Conservation (phyloP, 2,888 invertebrate genomes). For the Drosophila basisetae region DNA sequence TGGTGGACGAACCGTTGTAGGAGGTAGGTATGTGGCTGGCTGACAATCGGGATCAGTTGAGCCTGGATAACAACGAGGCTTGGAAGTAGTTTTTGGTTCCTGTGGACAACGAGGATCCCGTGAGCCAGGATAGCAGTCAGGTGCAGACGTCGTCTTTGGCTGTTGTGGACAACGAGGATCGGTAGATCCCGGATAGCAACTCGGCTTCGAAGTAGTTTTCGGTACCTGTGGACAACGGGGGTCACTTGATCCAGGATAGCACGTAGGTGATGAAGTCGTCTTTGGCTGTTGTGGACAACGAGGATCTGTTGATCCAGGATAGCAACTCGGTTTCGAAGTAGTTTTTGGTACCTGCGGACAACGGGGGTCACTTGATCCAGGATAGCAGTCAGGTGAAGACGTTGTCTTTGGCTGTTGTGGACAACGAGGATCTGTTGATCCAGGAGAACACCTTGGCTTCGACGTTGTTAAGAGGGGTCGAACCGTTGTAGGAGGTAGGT, state of each 20-base stretch:
- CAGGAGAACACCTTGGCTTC: conserved; percentile 31
- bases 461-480: conserved; percentile 1
- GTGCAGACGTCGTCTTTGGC: conserved; percentile 43
- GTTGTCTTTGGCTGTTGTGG: conserved; percentile 46
- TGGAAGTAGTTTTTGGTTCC: too few relatives aligned
- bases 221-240: conserved; percentile 53
- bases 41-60: too few relatives aligned
- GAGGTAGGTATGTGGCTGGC: too few relatives aligned
- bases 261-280: conserved; percentile 28
- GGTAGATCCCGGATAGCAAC: conserved; percentile 5
- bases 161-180: conserved; percentile 72
- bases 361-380: conserved; percentile 65
- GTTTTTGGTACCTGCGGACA: conserved; percentile 29
- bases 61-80: too few relatives aligned
- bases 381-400: conserved; percentile 13
- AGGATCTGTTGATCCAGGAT: conserved; percentile 64
- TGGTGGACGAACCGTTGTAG: too few relatives aligned
- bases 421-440: conserved; percentile 70
- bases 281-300: conserved; percentile 49
- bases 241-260: conserved; percentile 57
- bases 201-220: too few relatives aligned
- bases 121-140: conserved; percentile 24
- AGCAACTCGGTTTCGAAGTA: too few relatives aligned
- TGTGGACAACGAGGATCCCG: conserved; percentile 71
- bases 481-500: conserved; percentile 9